Base-by-base conservation (phyloP, 1,140 invertebrate genomes). In the Pachypeltis micranthus region DNA sequence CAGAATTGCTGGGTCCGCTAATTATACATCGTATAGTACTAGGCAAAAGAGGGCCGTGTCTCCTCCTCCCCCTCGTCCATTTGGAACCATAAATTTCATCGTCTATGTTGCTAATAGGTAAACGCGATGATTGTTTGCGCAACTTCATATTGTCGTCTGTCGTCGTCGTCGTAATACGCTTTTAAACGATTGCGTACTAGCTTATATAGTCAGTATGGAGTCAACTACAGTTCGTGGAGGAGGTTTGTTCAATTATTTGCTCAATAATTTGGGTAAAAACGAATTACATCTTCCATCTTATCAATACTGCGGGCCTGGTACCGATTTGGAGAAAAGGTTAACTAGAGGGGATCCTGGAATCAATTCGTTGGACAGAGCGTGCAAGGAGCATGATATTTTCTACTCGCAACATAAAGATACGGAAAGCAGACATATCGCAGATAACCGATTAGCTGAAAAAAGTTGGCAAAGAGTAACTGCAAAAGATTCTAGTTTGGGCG, bases 321-420 rank as follows among this genome's bases (percentile, higher is more conserved):
- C 74, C 24, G 74, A 75, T 66, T 63, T 77, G 64, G 16, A 67
- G 56, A 68, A 72, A 69, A 67, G 75, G 59, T 68, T 77, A 68
- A 63, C 44, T 27, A 69, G 73, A 65, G 74, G 71, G 34, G 71
- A 77, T 71, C 27, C 39, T 39, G 71, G 72, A 21, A 70, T 77
- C 21, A 77, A 77, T 70, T 59, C 47, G 54, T 68, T 78, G 29
- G 75, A 78, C 67, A 19, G 64, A 44, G 68, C 72, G 14, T 77
- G 75, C 62, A 75, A 72, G 67, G 54, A 72, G 21, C 77, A 77
- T 63, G 73, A 77, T 69, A 76, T 77, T 58, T 67, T 69, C 16
- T 77, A 76, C 67, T 66, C 67, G 0, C 60, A 74, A 63, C 16
- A 24, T 54, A 4, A 54, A 54, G n/a, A n/a, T n/a, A n/a, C n/a